Percentiles rank a stretch among this genome's conserved stretches.
Evolutionary conservation across 2,113 vertebrate genomes (phyloP).

Genomic region (Todiramphus chloris): DNA sequence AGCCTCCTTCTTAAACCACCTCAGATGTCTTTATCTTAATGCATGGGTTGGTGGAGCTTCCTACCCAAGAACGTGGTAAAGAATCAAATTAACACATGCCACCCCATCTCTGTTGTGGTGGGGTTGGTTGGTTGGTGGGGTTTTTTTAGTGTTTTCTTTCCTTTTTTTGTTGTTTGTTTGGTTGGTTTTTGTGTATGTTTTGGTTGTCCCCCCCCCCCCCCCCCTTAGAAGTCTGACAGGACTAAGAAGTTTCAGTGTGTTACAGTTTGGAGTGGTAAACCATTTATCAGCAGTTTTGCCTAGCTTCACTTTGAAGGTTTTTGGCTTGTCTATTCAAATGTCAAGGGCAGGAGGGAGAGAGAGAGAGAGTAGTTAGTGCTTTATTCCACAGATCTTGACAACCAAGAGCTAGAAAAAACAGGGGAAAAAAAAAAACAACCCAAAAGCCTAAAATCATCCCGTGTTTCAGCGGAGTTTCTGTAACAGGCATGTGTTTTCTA

Average conservation of each 20-base stretch:
- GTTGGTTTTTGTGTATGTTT: too few relatives aligned
- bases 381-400: not conserved
- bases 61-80: not conserved
- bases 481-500: not conserved
- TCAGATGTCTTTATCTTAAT: not conserved
- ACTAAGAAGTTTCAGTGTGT: not conserved
- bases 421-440: not conserved
- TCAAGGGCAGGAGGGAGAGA: not conserved
- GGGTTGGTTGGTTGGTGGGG: too few relatives aligned
- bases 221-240: not conserved
- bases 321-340: not conserved
- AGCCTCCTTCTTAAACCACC: not conserved
- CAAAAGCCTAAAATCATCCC: not conserved
- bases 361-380: not conserved
- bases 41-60: fast-evolving
- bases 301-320: not conserved
- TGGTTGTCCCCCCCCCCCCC: too few relatives aligned
- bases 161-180: too few relatives aligned
- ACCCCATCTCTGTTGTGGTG: not conserved
- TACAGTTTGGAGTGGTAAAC: not conserved
- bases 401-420: not conserved
- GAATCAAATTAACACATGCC: not conserved
- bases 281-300: not conserved
- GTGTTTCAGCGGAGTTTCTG: not conserved
- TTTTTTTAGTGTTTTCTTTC: fast-evolving